A percentile compares a stretch with the other conserved stretches of the same genome.
Conservation (phyloP, 2,888 invertebrate genomes). For the Ophonus ardosiacus region DNA sequence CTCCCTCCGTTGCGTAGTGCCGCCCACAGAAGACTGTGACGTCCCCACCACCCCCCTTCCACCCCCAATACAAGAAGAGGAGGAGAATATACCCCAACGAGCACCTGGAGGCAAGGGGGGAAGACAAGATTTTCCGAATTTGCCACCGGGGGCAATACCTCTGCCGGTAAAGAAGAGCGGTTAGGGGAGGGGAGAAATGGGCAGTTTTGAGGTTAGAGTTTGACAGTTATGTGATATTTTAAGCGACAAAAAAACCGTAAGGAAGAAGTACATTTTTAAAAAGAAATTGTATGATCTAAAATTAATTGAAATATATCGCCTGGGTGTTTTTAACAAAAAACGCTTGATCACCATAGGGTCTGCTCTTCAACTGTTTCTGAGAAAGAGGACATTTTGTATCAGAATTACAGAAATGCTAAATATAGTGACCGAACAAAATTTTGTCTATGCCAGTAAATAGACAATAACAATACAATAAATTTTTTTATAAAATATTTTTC, state of each 20-base stretch:
- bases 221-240: not conserved
- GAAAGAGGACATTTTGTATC: no score
- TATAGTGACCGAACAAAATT: no score
- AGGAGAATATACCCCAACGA: conserved; percentile 72
- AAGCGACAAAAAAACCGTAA: not conserved
- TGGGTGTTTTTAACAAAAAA: no score
- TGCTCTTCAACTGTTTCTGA: no score
- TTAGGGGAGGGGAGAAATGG: conserved; percentile 55
- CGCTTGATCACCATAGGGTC: no score
- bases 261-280: not conserved
- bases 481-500: no score
- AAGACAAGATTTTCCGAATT: conserved; percentile 70
- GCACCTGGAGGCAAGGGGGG: conserved; percentile 69
- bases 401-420: no score
- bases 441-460: no score
- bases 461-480: no score
- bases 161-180: conserved; percentile 70
- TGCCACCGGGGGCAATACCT: conserved; percentile 75
- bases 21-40: conserved; percentile 93
- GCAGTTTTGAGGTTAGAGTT: not conserved
- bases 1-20: conserved; percentile 90
- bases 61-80: conserved; percentile 79
- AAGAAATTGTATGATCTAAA: not conserved
- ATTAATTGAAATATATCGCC: no score
- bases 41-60: conserved; percentile 87